Conservation (phyloP, 2,113 vertebrate species). For the human region DNA sequence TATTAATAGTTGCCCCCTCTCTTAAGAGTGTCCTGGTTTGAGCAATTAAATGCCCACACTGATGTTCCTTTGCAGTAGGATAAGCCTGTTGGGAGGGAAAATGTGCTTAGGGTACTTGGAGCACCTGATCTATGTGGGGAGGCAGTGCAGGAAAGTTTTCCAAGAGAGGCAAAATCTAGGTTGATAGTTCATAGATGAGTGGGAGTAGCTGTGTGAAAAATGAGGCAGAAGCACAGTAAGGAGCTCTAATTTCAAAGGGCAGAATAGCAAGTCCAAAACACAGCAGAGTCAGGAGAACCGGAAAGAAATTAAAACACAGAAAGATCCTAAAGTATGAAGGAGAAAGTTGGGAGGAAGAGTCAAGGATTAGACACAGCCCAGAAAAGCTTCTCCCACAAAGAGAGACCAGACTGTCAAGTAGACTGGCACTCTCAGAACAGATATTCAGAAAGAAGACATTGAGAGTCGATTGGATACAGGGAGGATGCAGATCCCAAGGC, state of each 20-base stretch:
- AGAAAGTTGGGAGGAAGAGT: not conserved
- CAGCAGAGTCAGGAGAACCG: not conserved
- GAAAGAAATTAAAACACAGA: not conserved
- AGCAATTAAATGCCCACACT: not conserved
- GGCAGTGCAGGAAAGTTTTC: not conserved
- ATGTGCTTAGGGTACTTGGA: not conserved
- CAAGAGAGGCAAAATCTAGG: not conserved
- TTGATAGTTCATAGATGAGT: not conserved
- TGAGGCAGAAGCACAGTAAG: too few relatives aligned
- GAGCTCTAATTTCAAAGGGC: not conserved
- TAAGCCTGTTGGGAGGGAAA: not conserved
- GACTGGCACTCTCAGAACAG: too few relatives aligned
- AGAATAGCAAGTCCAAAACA: not conserved
- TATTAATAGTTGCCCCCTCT: not conserved
- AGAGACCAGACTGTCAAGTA: too few relatives aligned
- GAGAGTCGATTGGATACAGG: too few relatives aligned
- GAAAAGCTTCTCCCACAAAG: too few relatives aligned
- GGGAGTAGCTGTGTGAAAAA: not conserved
- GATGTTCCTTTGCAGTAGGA: too few relatives aligned
- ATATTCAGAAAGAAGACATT: too few relatives aligned
- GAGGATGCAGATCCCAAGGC: too few relatives aligned
- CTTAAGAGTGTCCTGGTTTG: not conserved
- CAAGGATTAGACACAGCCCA: too few relatives aligned
- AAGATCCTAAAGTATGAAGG: not conserved
- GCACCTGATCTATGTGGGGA: accelerated